Conservation (phyloP, 2,797 vertebrate genomes). For the Luscinia megarhynchos region DNA sequence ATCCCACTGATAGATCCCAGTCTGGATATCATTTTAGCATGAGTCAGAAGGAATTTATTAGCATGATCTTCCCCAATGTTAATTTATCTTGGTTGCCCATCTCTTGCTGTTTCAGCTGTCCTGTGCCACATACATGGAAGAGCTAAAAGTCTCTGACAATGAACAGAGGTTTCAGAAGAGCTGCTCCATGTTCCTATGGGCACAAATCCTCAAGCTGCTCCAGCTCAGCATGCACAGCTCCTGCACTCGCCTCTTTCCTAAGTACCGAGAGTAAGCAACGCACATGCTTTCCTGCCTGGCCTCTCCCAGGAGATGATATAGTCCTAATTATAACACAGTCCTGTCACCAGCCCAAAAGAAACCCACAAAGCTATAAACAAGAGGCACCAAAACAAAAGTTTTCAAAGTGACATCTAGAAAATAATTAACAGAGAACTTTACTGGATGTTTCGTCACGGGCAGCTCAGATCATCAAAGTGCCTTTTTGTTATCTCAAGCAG, state of each 20-base stretch:
- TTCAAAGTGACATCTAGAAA: background rate
- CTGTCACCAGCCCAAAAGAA: background rate
- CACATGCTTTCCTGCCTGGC: background rate
- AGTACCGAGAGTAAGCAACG: background rate
- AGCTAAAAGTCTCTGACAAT: background rate
- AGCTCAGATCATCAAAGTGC: background rate
- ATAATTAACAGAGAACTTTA: background rate
- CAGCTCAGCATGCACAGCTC: background rate
- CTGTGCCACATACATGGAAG: background rate
- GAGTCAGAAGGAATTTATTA: background rate
- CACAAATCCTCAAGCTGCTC: background rate
- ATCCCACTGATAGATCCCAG: background rate
- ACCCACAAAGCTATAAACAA: background rate
- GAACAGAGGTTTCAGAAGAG: background rate
- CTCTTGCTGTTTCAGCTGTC: background rate
- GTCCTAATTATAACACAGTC: background rate
- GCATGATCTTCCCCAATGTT: background rate
- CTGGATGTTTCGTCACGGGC: background rate
- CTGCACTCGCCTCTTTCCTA: background rate
- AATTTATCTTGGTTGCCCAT: background rate
- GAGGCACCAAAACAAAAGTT: background rate
- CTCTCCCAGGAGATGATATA: background rate
- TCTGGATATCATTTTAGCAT: background rate
- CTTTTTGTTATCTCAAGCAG: fast-evolving
- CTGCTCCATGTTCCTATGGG: background rate